Conservation (phyloP, 2,113 vertebrate genomes). For the Ceyx cyanopectus region DNA sequence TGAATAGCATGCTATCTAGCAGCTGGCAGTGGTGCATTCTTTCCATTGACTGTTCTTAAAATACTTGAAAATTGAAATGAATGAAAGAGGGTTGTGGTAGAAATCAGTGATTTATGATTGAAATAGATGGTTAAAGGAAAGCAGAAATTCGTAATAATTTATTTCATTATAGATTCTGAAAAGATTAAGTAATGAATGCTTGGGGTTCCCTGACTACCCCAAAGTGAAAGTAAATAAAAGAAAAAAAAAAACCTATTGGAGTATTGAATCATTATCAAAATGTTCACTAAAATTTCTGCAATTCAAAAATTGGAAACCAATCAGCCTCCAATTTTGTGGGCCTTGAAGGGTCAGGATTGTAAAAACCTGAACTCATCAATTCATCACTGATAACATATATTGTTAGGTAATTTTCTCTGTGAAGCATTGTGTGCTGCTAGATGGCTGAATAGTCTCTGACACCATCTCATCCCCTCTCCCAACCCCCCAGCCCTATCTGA, state of each 20-base stretch:
- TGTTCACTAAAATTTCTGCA: neutral
- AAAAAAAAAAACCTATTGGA: neutral
- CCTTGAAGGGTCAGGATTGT: neutral
- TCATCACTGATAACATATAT: neutral
- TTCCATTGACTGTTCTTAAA: neutral
- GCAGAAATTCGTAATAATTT: neutral
- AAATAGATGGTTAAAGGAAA: conserved; percentile 11
- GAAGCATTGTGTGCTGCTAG: neutral
- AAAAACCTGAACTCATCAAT: neutral
- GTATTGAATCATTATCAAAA: neutral
- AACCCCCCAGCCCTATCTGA: neutral
- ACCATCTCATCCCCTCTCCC: fast-evolving
- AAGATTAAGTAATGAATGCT: conserved; percentile 1
- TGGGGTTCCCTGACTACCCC: neutral
- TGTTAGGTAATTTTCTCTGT: neutral
- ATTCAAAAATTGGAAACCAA: neutral
- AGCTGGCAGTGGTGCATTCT: neutral
- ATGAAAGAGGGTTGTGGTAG: neutral
- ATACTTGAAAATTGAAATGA: neutral
- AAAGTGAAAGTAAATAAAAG: conserved; percentile 6
- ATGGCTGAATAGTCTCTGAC: neutral
- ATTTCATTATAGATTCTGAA: neutral
- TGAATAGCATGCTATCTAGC: neutral
- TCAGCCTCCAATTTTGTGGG: neutral
- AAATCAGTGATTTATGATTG: neutral